These are phyloP conservation scores for Gnathochromis pfefferi DNA, from an alignment of 2,113 vertebrate genomes.

Conservation along the genomic window DNA sequence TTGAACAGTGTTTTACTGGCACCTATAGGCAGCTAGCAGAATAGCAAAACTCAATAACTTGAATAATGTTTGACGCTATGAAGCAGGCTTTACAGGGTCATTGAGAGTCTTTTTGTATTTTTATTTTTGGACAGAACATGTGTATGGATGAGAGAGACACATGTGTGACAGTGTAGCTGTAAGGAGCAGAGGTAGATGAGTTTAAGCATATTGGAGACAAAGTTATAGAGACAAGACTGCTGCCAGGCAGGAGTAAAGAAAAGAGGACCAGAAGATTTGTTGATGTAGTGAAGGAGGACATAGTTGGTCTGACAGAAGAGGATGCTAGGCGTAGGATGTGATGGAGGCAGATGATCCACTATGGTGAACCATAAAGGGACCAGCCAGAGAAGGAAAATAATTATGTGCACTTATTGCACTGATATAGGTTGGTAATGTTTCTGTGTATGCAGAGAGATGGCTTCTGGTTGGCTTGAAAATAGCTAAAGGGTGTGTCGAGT, in stretches of 20 bases:
- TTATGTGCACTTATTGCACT: not conserved
- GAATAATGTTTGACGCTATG: not conserved
- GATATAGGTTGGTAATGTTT: not conserved
- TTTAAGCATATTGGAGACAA: not conserved
- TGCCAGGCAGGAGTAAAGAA: not conserved
- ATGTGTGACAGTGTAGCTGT: not conserved
- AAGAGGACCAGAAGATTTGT: not conserved
- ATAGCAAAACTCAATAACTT: not conserved
- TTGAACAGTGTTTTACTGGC: not conserved
- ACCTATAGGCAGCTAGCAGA: not conserved
- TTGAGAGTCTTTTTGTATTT: not conserved
- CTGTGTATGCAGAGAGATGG: not conserved
- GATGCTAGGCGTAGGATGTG: not conserved
- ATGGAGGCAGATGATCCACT: not conserved
- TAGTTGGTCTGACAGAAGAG: not conserved
- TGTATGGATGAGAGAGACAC: not conserved
- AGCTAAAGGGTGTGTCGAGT: not conserved
- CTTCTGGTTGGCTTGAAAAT: not conserved
- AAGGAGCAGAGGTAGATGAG: not conserved
- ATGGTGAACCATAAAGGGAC: not conserved
- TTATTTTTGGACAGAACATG: not conserved
- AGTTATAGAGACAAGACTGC: not conserved
- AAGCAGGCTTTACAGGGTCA: not conserved
- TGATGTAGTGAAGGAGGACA: not conserved
- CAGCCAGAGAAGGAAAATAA: not conserved